Evolutionary conservation across 1,140 invertebrate genomes (phyloP), one percentile per base, ranked within the genome.

Genomic region (Paralvinella palmiformis): DNA sequence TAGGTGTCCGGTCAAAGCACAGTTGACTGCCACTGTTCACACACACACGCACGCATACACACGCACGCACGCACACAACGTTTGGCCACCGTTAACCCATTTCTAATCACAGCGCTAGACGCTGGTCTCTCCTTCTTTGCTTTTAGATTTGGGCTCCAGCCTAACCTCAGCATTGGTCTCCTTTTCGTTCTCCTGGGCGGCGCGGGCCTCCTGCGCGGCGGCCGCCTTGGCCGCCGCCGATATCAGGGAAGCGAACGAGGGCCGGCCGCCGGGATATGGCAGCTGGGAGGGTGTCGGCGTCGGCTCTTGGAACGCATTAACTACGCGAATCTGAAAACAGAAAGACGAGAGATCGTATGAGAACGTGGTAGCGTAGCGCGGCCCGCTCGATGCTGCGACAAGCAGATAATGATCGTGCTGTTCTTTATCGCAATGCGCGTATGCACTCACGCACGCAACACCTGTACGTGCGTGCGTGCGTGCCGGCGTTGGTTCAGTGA

Each of bases 291-390:
- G 29, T n/a, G 59, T 29, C 24, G 64, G 52, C 15, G 64, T 44
- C 22, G 63, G 63, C 35, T 66, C 64, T 36, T 66, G 92, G 87
- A 97, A 97, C 85, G 94, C 94, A 86, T 97, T 96, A 85, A 96
- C 93, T 87, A 97, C 94, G 85, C 94, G 92, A 84, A 97, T 97
- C 93, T 95, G 89, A 89, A 88, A 76, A 79, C 75, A 76, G 55
- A 73, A 72, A 69, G 64, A 71, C 58, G 71, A 62, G 69, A 67
- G 68, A 68, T 41, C 15, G 41, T 27, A 10, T 56, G 1, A 24
- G 52, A 27, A 31, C 31, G 33, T 17, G 36, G 31, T 22, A 53
- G 50, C 31, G 6, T 24, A 13, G n/a, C 15, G 24, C 24, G n/a
- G 55, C n/a, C 4, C 24, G 17, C 27, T 41, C 22, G 15, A 31